phyloP scores from a whole-genome alignment of 2,113 vertebrate species.

The Tetrax tetrax region DNA sequence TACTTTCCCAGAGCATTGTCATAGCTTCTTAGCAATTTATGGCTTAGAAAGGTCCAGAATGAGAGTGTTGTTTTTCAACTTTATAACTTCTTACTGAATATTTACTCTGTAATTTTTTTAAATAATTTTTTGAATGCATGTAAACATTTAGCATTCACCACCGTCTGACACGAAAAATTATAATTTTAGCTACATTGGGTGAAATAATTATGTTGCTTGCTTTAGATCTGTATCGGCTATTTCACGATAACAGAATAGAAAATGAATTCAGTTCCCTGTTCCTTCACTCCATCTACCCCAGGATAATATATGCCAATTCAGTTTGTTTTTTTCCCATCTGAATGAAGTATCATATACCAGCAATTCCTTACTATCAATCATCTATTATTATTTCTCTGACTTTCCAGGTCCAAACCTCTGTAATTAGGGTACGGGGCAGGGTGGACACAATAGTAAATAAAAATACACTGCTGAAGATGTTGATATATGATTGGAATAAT shows the following conservation, averaged over 20 bases:
- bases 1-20: background rate
- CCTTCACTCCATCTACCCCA: background rate
- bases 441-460: background rate
- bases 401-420: background rate
- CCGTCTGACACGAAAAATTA: background rate
- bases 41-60: background rate
- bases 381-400: background rate
- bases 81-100: background rate
- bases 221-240: background rate
- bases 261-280: background rate
- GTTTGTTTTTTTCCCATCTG: rapidly evolving
- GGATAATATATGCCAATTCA: background rate
- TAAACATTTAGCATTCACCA: background rate
- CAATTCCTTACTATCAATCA: background rate
- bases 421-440: background rate
- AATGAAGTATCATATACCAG: background rate
- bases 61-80: background rate
- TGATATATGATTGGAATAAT: background rate
- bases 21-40: background rate
- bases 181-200: background rate
- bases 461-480: background rate
- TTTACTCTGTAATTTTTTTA: background rate
- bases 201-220: background rate
- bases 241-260: background rate
- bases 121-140: background rate